phyloP scores from a whole-genome alignment of 2,888 invertebrate species.

The Silvanus unidentatus region DNA sequence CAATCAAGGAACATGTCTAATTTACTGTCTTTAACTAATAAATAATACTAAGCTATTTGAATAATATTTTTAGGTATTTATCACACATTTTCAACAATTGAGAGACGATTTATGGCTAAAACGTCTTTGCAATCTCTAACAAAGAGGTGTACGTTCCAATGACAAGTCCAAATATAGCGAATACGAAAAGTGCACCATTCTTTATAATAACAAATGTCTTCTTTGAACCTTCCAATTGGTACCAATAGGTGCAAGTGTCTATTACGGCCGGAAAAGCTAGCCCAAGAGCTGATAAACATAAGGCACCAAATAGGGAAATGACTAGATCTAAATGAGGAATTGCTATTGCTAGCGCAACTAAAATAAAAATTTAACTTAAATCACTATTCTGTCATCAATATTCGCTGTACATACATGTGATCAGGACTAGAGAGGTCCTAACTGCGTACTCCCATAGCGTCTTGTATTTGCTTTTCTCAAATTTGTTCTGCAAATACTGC shows the following conservation, averaged over 20 bases:
- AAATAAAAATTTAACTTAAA: constrained; percentile 27
- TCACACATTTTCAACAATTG: not conserved
- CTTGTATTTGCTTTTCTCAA: constrained; percentile 57
- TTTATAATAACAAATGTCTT: constrained; percentile 47
- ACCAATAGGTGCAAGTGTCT: constrained; percentile 77
- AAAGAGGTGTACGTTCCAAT: constrained; percentile 63
- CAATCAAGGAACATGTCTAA: too few relatives aligned
- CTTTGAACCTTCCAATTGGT: constrained; percentile 53
- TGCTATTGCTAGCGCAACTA: constrained; percentile 77
- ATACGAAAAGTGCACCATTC: constrained; percentile 52
- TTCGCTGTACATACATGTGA: constrained; percentile 72
- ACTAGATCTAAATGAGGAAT: constrained; percentile 80
- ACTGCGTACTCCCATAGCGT: constrained; percentile 69
- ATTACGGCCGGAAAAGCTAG: constrained; percentile 87
- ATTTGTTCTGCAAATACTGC: constrained; percentile 57
- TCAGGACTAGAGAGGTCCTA: constrained; percentile 69
- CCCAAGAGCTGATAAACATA: constrained; percentile 82
- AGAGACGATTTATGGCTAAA: constrained; percentile 16
- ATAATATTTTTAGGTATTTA: not conserved
- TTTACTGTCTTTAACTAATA: too few relatives aligned
- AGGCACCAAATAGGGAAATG: constrained; percentile 75
- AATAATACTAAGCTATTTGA: too few relatives aligned
- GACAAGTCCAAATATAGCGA: constrained; percentile 58
- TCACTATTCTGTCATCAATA: not conserved
- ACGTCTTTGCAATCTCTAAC: constrained; percentile 50